Conservation (phyloP, 2,113 vertebrate genomes). For the Microtus oregoni region DNA sequence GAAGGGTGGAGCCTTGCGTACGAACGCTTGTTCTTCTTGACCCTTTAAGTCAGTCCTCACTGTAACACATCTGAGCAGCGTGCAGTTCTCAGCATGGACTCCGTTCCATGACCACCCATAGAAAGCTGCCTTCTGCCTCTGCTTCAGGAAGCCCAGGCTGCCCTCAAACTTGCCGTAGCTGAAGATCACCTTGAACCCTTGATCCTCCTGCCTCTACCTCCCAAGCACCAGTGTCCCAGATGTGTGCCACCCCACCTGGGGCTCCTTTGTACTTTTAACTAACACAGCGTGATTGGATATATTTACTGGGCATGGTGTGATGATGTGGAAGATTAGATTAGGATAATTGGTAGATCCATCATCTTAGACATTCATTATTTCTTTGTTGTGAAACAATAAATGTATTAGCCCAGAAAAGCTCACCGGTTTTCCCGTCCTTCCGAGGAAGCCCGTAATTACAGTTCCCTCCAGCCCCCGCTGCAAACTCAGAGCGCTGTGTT, state of each 20-base stretch:
- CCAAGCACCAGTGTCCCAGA: rapidly evolving
- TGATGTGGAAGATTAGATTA: not conserved
- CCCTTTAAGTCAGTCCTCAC: not conserved
- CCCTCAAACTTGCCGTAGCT: no score
- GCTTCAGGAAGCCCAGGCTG: not conserved
- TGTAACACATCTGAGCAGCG: no score
- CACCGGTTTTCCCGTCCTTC: not conserved
- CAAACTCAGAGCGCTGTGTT: not conserved
- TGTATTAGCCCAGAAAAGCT: not conserved
- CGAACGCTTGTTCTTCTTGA: no score
- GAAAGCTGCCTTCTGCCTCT: no score
- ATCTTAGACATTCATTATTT: not conserved
- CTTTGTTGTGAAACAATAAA: not conserved
- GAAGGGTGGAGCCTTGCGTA: not conserved
- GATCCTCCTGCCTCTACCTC: no score
- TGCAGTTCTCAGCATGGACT: not conserved
- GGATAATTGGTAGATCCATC: not conserved
- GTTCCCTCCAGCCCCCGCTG: not conserved
- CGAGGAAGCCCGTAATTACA: not conserved
- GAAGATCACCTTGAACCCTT: not conserved
- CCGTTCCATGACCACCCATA: no score
- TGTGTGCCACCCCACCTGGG: not conserved
- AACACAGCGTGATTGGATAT: not conserved
- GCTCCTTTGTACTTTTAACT: not conserved
- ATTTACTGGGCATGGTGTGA: not conserved